Percentiles rank a stretch among this genome's conserved stretches.
phyloP scores from a whole-genome alignment of 2,797 vertebrate genomes.

The Bucorvus abyssinicus region DNA sequence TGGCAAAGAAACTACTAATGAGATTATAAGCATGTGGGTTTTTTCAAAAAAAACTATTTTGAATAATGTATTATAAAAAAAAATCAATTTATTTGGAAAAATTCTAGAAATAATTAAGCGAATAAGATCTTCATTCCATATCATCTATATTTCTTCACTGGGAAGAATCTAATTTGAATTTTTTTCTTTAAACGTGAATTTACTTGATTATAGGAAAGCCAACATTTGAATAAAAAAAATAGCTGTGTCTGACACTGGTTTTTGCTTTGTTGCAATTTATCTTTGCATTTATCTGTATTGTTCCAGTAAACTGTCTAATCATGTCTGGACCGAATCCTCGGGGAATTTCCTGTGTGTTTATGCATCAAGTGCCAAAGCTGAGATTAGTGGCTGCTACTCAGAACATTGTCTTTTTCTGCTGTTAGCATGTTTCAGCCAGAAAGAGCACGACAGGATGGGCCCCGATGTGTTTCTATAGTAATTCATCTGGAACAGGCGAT shows the following conservation, averaged over 20 bases:
- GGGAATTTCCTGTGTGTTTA: not conserved
- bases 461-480: not conserved
- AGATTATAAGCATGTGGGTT: not conserved
- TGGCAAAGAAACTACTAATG: not conserved
- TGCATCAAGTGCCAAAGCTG: not conserved
- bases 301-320: not conserved
- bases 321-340: not conserved
- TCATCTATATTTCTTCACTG: not conserved
- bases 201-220: not conserved
- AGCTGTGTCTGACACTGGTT: not conserved
- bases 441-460: rapidly evolving
- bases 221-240: not conserved
- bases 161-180: not conserved
- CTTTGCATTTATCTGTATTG: not conserved
- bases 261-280: not conserved
- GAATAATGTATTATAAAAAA: not conserved
- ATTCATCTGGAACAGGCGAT: not conserved
- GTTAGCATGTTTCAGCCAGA: not conserved
- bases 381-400: not conserved
- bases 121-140: not conserved
- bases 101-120: not conserved
- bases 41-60: not conserved
- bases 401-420: not conserved
- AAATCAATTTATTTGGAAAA: not conserved
- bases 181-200: not conserved